phyloP scores from a whole-genome alignment of 2,888 invertebrate species.

The Metellina segmentata region DNA sequence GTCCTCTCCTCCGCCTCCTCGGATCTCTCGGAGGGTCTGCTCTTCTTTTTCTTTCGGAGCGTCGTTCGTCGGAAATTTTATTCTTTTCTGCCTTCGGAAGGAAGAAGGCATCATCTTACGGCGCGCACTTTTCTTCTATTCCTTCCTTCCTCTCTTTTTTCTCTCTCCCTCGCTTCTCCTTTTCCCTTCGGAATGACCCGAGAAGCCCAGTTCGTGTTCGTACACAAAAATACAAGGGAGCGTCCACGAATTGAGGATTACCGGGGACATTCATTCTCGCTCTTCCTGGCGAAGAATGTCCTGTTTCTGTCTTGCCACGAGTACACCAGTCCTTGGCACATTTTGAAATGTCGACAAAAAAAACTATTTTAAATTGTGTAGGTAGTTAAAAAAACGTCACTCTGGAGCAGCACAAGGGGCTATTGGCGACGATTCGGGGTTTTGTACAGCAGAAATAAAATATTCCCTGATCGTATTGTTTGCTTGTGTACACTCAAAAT shows the following conservation, averaged over 20 bases:
- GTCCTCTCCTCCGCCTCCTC: slow-evolving; percentile 5
- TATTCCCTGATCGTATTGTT: too few relatives aligned
- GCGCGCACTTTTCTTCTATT: slow-evolving; percentile 30
- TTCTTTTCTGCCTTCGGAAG: slow-evolving; percentile 36
- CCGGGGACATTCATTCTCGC: background rate
- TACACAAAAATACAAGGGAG: slow-evolving; percentile 42
- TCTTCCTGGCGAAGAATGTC: too few relatives aligned
- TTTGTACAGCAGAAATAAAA: too few relatives aligned
- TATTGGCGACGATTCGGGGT: too few relatives aligned
- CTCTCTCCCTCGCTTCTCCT: slow-evolving; percentile 17
- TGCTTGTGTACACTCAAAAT: too few relatives aligned
- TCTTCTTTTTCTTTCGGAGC: slow-evolving; percentile 16
- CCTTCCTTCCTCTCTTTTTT: slow-evolving; percentile 29
- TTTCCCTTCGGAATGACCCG: slow-evolving; percentile 68
- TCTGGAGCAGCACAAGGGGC: too few relatives aligned
- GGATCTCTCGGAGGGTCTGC: slow-evolving; percentile 12
- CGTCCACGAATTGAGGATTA: slow-evolving; percentile 14
- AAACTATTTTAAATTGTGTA: too few relatives aligned
- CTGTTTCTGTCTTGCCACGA: background rate
- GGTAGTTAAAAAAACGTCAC: too few relatives aligned
- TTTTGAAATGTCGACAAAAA: too few relatives aligned
- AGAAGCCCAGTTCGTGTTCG: slow-evolving; percentile 69
- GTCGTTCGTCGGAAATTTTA: slow-evolving; percentile 46
- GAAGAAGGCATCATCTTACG: slow-evolving; percentile 64
- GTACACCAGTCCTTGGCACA: background rate